Conservation (phyloP, 2,888 invertebrate species). For the Hemithea aestivaria region DNA sequence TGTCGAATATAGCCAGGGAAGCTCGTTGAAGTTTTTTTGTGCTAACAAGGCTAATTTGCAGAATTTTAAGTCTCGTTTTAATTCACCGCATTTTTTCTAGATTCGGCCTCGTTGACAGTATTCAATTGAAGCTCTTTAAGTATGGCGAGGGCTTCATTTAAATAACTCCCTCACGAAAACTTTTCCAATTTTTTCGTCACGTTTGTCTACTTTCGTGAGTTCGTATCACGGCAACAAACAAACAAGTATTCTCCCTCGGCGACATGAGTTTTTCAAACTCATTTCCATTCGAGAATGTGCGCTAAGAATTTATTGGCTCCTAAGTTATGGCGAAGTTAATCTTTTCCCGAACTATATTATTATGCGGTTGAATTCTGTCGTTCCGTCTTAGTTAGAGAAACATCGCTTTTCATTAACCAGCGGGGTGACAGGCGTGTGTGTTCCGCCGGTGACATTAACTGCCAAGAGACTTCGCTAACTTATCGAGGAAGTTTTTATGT, state of each 20-base stretch:
- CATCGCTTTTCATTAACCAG: constrained; percentile 64
- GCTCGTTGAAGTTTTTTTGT: constrained; percentile 36
- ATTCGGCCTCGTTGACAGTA: too few relatives aligned
- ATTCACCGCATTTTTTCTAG: not conserved
- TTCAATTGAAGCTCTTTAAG: constrained; percentile 27
- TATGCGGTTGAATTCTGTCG: constrained; percentile 33
- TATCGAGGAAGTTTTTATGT: constrained; percentile 40
- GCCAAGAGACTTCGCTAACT: constrained; percentile 42
- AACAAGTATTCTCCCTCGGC: constrained; percentile 56
- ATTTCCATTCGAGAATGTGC: constrained; percentile 57
- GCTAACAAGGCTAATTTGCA: constrained; percentile 35
- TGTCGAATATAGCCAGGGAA: constrained; percentile 36
- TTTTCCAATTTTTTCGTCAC: constrained; percentile 72
- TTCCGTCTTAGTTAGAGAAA: constrained; percentile 58
- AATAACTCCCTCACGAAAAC: constrained; percentile 47
- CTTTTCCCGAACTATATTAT: constrained; percentile 33
- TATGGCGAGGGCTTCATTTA: constrained; percentile 40
- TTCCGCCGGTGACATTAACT: constrained; percentile 36
- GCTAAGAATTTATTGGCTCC: constrained; percentile 51
- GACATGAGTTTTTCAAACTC: constrained; percentile 58
- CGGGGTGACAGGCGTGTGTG: constrained; percentile 45
- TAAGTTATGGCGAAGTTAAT: constrained; percentile 40
- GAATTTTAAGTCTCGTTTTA: not conserved
- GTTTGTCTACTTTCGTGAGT: constrained; percentile 55
- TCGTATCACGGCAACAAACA: constrained; percentile 61